Conservation (phyloP, 2,888 invertebrate genomes). For the Pristionchus japonicus region DNA sequence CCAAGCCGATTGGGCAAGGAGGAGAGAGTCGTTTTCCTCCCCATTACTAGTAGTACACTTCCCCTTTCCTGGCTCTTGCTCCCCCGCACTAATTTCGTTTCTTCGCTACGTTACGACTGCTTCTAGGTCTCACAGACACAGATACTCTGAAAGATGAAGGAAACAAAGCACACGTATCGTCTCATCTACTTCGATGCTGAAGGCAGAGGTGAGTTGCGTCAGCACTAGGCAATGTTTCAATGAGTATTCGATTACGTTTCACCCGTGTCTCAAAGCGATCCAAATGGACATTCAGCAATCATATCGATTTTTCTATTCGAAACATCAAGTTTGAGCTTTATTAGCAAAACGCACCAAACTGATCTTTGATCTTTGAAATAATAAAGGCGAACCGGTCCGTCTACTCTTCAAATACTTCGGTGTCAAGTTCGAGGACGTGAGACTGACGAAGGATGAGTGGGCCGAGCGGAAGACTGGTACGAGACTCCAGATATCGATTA, state of each 20-base stretch:
- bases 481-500: neutral
- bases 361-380: too few species aligned
- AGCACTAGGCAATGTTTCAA: neutral
- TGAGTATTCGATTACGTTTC: neutral
- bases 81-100: too few species aligned
- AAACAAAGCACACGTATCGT: slow-evolving; percentile 7
- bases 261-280: too few species aligned
- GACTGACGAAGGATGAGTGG: slow-evolving; percentile 46
- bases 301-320: too few species aligned
- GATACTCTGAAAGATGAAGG: neutral
- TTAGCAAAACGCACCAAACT: too few species aligned
- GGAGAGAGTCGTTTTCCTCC: neutral
- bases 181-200: slow-evolving; percentile 43
- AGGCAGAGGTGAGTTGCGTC: slow-evolving; percentile 17
- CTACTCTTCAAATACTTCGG: slow-evolving; percentile 47
- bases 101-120: too few species aligned
- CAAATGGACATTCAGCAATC: too few species aligned
- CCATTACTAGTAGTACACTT: slow-evolving; percentile 30
- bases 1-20: neutral
- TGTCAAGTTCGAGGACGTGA: slow-evolving; percentile 42
- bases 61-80: neutral
- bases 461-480: slow-evolving; percentile 44
- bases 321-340: too few species aligned
- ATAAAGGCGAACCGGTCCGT: slow-evolving; percentile 41
- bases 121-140: too few species aligned